Percentiles rank a stretch among this genome's conserved stretches.
These are phyloP conservation scores for Bos taurus DNA, from an alignment of 2,113 vertebrate species.

Conservation along the genomic window ARS-UCD2.0 NC_037333.1:21695001-21695500, in stretches of 20 bases:
- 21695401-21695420: neutral
- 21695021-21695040: neutral
- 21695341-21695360: neutral
- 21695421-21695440: neutral
- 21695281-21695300: neutral
- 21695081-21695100: slow-evolving; percentile 81
- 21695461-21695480: neutral
- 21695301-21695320: neutral
- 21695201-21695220: slow-evolving; percentile 91
- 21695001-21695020: neutral
- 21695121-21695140: slow-evolving; percentile 90
- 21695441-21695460: neutral
- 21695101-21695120: slow-evolving; percentile 88
- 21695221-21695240: slow-evolving; percentile 81
- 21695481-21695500: neutral
- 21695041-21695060: neutral
- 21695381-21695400: neutral
- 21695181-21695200: slow-evolving; percentile 91
- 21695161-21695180: slow-evolving; percentile 91
- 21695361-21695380: neutral
- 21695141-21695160: slow-evolving; percentile 92
- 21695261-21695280: neutral
- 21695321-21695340: neutral
- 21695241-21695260: slow-evolving; percentile 82
- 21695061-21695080: neutral